Percentiles rank a stretch among this genome's conserved stretches.
Evolutionary conservation across 2,888 invertebrate species (phyloP).

Genomic region (Phorcus lineatus): DNA sequence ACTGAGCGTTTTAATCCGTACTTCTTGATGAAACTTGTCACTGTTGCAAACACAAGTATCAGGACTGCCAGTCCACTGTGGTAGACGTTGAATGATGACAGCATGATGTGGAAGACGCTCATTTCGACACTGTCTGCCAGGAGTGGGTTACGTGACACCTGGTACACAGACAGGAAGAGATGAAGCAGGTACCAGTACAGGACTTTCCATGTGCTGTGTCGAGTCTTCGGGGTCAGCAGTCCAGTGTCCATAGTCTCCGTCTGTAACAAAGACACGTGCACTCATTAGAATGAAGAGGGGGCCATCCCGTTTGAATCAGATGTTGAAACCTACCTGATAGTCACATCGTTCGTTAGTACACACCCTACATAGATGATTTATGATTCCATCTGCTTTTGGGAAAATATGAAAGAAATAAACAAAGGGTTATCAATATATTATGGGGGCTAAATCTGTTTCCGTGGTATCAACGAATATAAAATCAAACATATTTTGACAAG

Average conservation of each 20-base stretch:
- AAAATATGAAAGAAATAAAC: no score
- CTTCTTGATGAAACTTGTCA: not conserved
- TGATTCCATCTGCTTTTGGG: no score
- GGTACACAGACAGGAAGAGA: not conserved
- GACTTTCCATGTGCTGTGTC: not conserved
- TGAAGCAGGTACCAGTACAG: not conserved
- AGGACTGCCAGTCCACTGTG: not conserved
- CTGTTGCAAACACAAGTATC: not conserved
- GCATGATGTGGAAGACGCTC: not conserved
- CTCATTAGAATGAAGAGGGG: no score
- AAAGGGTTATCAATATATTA: no score
- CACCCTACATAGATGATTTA: no score
- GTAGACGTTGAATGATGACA: not conserved
- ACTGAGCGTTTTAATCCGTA: not conserved
- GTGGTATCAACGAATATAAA: no score
- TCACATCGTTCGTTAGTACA: no score
- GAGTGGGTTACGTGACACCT: not conserved
- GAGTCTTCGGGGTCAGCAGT: not conserved
- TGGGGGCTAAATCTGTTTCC: no score
- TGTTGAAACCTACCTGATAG: no score
- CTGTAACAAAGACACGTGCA: not conserved
- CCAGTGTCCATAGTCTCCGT: not conserved
- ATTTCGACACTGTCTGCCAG: not conserved
- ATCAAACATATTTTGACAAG: no score
- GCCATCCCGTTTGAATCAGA: no score